A percentile compares a stretch with the other conserved stretches of the same genome.
phyloP scores from a whole-genome alignment of 2,888 invertebrate species.

The Congeria kusceri region DNA sequence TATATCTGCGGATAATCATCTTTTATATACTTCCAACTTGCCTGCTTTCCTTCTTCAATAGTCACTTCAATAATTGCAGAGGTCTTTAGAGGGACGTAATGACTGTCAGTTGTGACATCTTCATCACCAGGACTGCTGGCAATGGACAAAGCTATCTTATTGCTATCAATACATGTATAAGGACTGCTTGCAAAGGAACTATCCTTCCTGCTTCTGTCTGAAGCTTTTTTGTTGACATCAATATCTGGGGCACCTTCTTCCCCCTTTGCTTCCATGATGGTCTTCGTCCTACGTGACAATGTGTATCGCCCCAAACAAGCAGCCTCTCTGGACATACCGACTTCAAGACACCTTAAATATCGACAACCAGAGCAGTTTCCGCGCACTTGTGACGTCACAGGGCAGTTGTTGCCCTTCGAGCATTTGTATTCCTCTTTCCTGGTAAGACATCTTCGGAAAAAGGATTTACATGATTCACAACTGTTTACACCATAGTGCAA shows the following conservation, averaged over 20 bases:
- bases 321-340: constrained; percentile 62
- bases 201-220: not conserved
- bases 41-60: constrained; percentile 17
- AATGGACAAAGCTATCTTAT: too few species aligned
- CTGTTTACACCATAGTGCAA: constrained; percentile 65
- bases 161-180: too few species aligned
- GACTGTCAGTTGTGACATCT: not conserved
- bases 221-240: not conserved
- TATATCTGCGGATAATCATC: constrained; percentile 23
- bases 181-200: not conserved
- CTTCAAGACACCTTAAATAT: constrained; percentile 54
- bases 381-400: constrained; percentile 51
- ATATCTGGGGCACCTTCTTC: constrained; percentile 19
- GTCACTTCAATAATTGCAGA: constrained; percentile 25
- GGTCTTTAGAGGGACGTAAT: constrained; percentile 3
- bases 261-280: constrained; percentile 65
- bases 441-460: constrained; percentile 61
- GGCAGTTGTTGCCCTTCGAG: constrained; percentile 51
- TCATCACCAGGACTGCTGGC: not conserved
- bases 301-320: constrained; percentile 63
- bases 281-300: constrained; percentile 52
- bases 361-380: constrained; percentile 65
- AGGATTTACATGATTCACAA: constrained; percentile 63
- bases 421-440: constrained; percentile 63
- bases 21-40: constrained; percentile 19